Evolutionary conservation across 2,113 vertebrate genomes (phyloP).

Genomic region (Muntiacus muntjak): DNA sequence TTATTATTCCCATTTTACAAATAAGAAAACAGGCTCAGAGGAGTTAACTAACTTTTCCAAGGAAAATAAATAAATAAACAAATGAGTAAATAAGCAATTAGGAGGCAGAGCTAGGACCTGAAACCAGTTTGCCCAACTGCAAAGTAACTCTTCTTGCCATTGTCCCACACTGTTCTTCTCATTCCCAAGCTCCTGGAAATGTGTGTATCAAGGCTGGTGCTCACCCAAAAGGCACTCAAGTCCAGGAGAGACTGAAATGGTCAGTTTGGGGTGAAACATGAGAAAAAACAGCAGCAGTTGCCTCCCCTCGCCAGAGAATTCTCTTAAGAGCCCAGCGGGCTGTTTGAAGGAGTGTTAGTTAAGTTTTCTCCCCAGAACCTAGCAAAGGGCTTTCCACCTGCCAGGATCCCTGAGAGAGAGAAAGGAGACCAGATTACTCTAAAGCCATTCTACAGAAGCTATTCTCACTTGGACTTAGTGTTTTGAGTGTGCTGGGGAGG

Average conservation of each 20-base stretch:
- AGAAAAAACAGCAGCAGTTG: background rate
- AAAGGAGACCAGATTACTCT: background rate
- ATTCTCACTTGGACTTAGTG: background rate
- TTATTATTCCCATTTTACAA: background rate
- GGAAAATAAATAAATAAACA: background rate
- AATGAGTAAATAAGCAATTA: background rate
- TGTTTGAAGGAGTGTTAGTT: background rate
- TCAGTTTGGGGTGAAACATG: background rate
- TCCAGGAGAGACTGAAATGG: background rate
- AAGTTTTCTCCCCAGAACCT: background rate
- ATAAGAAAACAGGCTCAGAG: background rate
- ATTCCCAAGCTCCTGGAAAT: background rate
- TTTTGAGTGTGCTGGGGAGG: background rate
- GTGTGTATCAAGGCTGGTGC: background rate
- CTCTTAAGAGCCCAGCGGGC: background rate
- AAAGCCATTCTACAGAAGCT: slow-evolving; percentile 16
- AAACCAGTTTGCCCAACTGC: background rate
- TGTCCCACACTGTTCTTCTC: background rate
- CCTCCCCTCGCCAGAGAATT: background rate
- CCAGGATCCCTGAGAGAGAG: background rate
- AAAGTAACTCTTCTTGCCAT: background rate
- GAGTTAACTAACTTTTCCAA: background rate
- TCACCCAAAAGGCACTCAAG: background rate
- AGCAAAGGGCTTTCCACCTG: background rate
- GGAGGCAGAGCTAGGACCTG: background rate